Base-by-base conservation (phyloP, 35 echinoderm and acorn worm species). In the Ophioderma brevispina region DNA sequence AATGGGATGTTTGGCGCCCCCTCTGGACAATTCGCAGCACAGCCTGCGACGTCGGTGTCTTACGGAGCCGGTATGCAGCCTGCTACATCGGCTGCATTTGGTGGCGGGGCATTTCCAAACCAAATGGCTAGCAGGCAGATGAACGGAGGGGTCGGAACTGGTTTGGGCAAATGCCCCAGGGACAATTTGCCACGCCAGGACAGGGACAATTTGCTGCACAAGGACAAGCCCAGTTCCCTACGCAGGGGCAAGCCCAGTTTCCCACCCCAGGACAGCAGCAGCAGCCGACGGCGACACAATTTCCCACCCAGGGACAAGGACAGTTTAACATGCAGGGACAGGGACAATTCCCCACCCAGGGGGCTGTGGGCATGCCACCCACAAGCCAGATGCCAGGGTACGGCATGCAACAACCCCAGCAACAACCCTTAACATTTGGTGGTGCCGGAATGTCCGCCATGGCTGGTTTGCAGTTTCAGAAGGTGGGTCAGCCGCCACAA, bases 391-490 rank as follows among this genome's bases (percentile, higher is more conserved):
- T 70, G 59, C 17, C 17, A 70, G 59, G 59, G 17, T 70, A 25
- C n/a, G 59, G 59, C n/a, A 70, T 70, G 59, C 59, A 70, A 25
- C 59, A 70, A 25, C 59, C 10, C 10, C 59, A 70, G n/a, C 59
- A 70, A 30, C 59, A 70, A 25, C 5, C 5, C 4, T 70, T 70
- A 70, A 15, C 59, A 70, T 70, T 70, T 70, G 59, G 59, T 70
- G 59, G 59, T 70, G 59, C 59, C n/a, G 59, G 59, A 3, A 70
- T 70, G 59, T 15, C 59, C n/a, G 59, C 17, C n/a, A 70, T 70
- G 59, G 59, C 59, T 15, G 59, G 59, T 70, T 15, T 70, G 59
- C 59, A 70, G 59, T 70, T 70, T 70, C 59, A 70, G 59, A 70
- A 70, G n/a, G 8, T 11, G 46, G 1, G 4, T 8, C 4, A 8